These are phyloP conservation scores for Abscondita cerata DNA, from an alignment of 2,888 invertebrate species.

Conservation along the genomic window DNA sequence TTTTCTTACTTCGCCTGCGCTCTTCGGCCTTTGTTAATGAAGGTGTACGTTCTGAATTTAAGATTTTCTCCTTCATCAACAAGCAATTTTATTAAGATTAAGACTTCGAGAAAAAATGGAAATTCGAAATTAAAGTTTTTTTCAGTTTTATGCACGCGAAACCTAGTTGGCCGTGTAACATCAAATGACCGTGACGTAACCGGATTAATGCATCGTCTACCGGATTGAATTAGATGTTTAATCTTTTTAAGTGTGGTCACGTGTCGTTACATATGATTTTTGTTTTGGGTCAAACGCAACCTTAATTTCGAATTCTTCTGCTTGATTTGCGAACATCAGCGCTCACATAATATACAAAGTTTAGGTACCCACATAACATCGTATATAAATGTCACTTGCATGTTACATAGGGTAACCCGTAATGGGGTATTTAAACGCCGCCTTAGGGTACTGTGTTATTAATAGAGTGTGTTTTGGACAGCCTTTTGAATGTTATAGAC, in stretches of 20 bases:
- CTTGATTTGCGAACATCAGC: conserved; percentile 21
- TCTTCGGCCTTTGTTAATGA: conserved; percentile 34
- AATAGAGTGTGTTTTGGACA: conserved; percentile 57
- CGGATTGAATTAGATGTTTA: too few relatives aligned
- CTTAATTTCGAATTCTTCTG: conserved; percentile 21
- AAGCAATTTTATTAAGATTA: conserved; percentile 32
- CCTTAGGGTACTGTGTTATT: conserved; percentile 58
- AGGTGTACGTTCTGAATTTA: conserved; percentile 27
- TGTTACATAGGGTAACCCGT: conserved; percentile 48
- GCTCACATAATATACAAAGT: conserved; percentile 15
- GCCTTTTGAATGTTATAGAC: conserved; percentile 57
- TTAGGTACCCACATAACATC: conserved; percentile 38
- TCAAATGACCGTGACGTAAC: too few relatives aligned
- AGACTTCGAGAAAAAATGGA: background rate
- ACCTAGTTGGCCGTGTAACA: background rate
- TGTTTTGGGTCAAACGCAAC: too few relatives aligned
- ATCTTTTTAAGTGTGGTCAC: too few relatives aligned
- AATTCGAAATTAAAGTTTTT: conserved; percentile 1
- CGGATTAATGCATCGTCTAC: background rate
- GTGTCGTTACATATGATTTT: too few relatives aligned
- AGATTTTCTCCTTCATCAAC: conserved; percentile 28
- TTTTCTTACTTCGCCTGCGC: conserved; percentile 42
- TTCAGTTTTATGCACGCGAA: background rate
- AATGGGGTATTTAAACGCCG: conserved; percentile 55
- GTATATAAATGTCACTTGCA: conserved; percentile 57